Evolutionary conservation across 1,140 invertebrate genomes (phyloP).

Genomic region (Aphis gossypii): DNA sequence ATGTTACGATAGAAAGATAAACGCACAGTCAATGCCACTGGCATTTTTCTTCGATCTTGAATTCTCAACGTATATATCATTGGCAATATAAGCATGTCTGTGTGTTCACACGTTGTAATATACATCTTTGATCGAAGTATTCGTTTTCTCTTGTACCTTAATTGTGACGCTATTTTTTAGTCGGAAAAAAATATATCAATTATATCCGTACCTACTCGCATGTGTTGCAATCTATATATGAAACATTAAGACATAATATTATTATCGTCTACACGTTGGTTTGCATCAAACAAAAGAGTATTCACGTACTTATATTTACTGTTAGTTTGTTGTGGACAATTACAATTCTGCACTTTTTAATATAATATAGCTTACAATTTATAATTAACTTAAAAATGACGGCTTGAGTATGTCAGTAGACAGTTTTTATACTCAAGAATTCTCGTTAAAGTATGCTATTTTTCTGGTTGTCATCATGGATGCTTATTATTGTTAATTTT

Average conservation of each 20-base stretch:
- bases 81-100: neutral
- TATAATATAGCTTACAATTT: neutral
- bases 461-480: neutral
- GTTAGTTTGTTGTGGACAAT: neutral
- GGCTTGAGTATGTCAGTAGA: neutral
- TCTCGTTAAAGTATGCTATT: neutral
- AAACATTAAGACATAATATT: neutral
- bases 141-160: neutral
- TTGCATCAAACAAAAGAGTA: neutral
- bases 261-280: neutral
- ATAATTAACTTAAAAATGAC: neutral
- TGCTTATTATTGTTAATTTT: neutral
- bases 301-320: neutral
- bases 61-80: neutral
- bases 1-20: neutral
- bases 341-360: neutral
- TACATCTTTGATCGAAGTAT: neutral
- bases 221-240: neutral
- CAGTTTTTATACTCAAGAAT: neutral
- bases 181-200: neutral
- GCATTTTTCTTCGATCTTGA: neutral
- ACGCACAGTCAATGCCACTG: neutral
- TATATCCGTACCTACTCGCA: neutral
- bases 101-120: constrained; percentile 6
- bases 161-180: neutral